A percentile compares a stretch with the other conserved stretches of the same genome.
Conservation (phyloP, 2,797 vertebrate genomes). For the Halcyon smyrnensis region DNA sequence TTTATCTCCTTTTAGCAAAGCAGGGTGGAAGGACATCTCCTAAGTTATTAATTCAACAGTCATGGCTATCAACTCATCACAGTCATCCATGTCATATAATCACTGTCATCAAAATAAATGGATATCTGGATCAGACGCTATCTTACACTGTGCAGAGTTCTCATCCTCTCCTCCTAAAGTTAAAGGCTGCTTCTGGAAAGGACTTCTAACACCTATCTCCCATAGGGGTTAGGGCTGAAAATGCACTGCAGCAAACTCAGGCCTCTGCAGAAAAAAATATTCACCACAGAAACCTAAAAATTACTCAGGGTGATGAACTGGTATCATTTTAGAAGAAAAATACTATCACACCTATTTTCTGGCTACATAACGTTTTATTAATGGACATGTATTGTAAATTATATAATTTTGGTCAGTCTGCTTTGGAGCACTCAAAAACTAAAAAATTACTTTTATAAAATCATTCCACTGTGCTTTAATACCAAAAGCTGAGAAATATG, state of each 20-base stretch:
- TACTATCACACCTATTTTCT: not conserved
- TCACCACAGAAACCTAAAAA: conserved; percentile 4
- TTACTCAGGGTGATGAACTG: not conserved
- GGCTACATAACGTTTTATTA: not conserved
- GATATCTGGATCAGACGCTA: not conserved
- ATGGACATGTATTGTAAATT: not conserved
- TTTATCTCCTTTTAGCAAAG: conserved; percentile 8
- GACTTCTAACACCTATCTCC: not conserved
- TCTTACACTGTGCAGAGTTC: not conserved
- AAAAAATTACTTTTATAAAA: not conserved
- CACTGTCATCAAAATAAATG: not conserved
- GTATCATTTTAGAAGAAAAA: not conserved
- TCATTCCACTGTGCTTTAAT: not conserved
- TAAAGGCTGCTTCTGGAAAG: not conserved
- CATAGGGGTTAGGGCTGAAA: not conserved
- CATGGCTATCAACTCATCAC: not conserved
- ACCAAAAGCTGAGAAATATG: not conserved
- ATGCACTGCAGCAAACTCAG: not conserved
- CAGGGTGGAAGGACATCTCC: not conserved
- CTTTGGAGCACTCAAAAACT: not conserved
- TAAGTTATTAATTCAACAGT: not conserved
- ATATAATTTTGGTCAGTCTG: not conserved
- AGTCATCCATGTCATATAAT: not conserved
- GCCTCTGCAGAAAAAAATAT: not conserved
- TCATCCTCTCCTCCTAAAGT: not conserved